Evolutionary conservation across 2,797 vertebrate genomes (phyloP), one percentile per base, ranked within the genome.

Genomic region (Epinephelus malabaricus): DNA sequence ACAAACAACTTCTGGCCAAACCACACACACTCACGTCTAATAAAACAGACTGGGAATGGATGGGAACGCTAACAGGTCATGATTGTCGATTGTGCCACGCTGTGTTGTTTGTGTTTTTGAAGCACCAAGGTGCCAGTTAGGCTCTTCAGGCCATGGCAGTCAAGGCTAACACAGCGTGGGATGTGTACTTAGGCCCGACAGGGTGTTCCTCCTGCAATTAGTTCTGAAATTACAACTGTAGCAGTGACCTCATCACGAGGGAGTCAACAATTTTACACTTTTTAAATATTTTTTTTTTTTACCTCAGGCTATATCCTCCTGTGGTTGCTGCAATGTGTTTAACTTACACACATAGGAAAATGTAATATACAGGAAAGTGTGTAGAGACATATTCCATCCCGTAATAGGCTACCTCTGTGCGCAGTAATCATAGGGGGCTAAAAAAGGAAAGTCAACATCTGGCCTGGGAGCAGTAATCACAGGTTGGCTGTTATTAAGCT

Each of bases 361-460:
- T 66, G 45, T 56, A 51, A 86, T 21, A 72, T 69, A 76, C n/a
- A 65, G 54, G 51, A 6, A 40, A 74, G 27, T 69, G 43, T 12
- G 50, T 47, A 13, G 66, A 51, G 74, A 87, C 55, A 69, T 23
- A 68, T 68, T 69, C 69, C 61, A 73, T 88, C 77, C 78, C 46
- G 54, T 91, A 89, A 89, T 88, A 86, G 79, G 79, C 81, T 78
- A 86, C 73, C 65, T 88, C 63, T 64, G 67, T 73, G 73, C 30
- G 3, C 80, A 66, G 72, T 92, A 94, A 94, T 94, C 90, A 93
- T 70, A 90, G 86, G 71, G 88, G 78, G 56, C 88, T 92, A 91
- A 91, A 92, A 88, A 90, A 82, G 90, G 91, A 94, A 93, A 93
- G 91, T 93, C 85, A 92, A 91, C 93, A 94, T 95, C 92, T 94